phyloP scores from a whole-genome alignment of 2,797 vertebrate species.

The Siniperca scherzeri region DNA sequence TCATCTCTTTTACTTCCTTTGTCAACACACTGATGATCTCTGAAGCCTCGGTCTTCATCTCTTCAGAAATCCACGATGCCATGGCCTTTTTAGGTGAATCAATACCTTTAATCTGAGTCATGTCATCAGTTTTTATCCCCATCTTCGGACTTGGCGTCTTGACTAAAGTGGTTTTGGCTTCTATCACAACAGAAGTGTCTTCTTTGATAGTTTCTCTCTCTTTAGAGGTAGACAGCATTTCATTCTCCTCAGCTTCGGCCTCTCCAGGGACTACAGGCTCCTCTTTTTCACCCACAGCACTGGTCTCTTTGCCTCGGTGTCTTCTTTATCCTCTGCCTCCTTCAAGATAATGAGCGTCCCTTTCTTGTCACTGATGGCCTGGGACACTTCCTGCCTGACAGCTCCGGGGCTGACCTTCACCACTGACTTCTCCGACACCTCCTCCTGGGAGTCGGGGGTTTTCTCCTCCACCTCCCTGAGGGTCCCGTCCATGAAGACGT shows the following conservation, averaged over 20 bases:
- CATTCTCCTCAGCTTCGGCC: conserved; percentile 11
- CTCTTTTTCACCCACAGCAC: conserved; percentile 25
- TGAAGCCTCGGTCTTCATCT: conserved; percentile 44
- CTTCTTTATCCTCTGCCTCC: conserved; percentile 83
- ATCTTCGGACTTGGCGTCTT: conserved; percentile 45
- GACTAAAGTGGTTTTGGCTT: conserved; percentile 10
- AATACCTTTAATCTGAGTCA: conserved; percentile 55
- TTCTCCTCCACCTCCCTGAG: conserved; percentile 80
- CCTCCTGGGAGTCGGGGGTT: conserved; percentile 78
- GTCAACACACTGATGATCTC: conserved; percentile 42
- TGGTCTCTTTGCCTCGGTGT: conserved; percentile 25
- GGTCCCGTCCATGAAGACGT: conserved; percentile 88
- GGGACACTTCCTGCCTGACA: conserved; percentile 88
- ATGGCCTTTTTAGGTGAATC: conserved; percentile 81
- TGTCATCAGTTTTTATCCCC: conserved; percentile 65
- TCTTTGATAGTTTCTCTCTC: conserved; percentile 37
- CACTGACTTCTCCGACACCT: conserved; percentile 74
- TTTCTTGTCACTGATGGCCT: conserved; percentile 85
- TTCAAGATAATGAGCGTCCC: conserved; percentile 89
- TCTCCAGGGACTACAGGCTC: conserved; percentile 26
- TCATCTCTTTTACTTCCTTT: conserved; percentile 46
- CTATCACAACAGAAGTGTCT: conserved; percentile 14
- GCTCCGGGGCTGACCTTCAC: conserved; percentile 81
- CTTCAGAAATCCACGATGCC: conserved; percentile 79
- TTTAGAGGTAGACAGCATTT: conserved; percentile 20